Evolutionary conservation across 2,888 invertebrate genomes (phyloP).

Genomic region (Itoplectis maculator): DNA sequence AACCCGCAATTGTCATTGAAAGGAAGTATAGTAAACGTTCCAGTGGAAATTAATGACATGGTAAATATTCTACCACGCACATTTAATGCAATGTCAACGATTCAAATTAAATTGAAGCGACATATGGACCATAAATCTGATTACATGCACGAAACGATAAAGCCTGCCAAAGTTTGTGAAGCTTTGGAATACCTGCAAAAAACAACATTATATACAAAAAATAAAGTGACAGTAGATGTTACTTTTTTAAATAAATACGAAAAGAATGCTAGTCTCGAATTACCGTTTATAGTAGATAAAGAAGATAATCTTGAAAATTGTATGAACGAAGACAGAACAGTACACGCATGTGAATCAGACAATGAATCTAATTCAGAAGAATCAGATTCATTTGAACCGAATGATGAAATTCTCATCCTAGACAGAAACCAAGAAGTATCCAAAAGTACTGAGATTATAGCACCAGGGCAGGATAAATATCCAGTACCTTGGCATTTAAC

Average conservation of each 20-base stretch:
- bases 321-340: constrained; percentile 31
- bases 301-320: constrained; percentile 48
- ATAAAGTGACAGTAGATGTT: constrained; percentile 50
- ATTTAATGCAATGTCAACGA: constrained; percentile 72
- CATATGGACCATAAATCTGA: constrained; percentile 71
- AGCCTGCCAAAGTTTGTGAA: constrained; percentile 66
- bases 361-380: neutral
- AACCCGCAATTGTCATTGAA: constrained; percentile 77
- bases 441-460: constrained; percentile 65
- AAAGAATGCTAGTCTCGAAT: constrained; percentile 27
- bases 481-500: constrained; percentile 73
- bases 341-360: neutral
- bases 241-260: constrained; percentile 58
- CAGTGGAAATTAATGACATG: constrained; percentile 64
- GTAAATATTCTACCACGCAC: constrained; percentile 55
- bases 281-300: constrained; percentile 56
- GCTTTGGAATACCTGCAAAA: constrained; percentile 52
- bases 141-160: constrained; percentile 76
- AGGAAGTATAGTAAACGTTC: constrained; percentile 74
- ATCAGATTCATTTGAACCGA: constrained; percentile 29
- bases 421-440: constrained; percentile 66
- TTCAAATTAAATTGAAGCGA: constrained; percentile 76
- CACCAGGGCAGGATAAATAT: constrained; percentile 73
- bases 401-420: constrained; percentile 69
- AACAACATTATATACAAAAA: constrained; percentile 51